These are phyloP conservation scores for Ptilorrhoa leucosticta DNA, from an alignment of 2,113 vertebrate genomes.

Conservation along the genomic window DNA sequence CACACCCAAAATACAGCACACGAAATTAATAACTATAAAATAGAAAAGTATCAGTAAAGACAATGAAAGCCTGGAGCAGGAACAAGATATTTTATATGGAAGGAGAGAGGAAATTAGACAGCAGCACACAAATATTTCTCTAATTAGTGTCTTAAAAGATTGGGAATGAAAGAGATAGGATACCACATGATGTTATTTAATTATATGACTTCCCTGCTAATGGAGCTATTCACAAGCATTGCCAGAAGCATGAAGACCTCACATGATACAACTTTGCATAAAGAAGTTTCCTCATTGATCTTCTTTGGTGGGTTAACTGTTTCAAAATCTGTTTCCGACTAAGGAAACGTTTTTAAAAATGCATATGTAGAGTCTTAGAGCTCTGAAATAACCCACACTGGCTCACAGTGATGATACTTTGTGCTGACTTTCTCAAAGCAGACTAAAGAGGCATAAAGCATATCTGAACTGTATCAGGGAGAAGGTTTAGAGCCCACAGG, in stretches of 20 bases:
- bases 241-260: constrained; percentile 38
- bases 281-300: constrained; percentile 49
- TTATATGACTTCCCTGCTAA: constrained; percentile 55
- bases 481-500: neutral
- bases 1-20: neutral
- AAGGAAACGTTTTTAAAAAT: neutral
- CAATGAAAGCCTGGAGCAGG: neutral
- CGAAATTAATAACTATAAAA: neutral
- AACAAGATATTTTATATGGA: neutral
- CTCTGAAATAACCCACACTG: neutral
- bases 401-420: neutral
- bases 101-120: constrained; percentile 6
- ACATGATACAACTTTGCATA: constrained; percentile 39
- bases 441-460: neutral
- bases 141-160: constrained; percentile 56
- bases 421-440: neutral
- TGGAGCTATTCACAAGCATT: constrained; percentile 35
- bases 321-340: constrained; percentile 45
- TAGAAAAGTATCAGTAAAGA: neutral
- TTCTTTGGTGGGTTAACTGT: constrained; percentile 55
- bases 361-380: neutral
- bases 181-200: constrained; percentile 49
- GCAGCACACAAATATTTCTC: constrained; percentile 35
- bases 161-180: constrained; percentile 20
- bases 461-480: neutral